Conservation (phyloP, 2,888 invertebrate species). For the Eilema depressum region DNA sequence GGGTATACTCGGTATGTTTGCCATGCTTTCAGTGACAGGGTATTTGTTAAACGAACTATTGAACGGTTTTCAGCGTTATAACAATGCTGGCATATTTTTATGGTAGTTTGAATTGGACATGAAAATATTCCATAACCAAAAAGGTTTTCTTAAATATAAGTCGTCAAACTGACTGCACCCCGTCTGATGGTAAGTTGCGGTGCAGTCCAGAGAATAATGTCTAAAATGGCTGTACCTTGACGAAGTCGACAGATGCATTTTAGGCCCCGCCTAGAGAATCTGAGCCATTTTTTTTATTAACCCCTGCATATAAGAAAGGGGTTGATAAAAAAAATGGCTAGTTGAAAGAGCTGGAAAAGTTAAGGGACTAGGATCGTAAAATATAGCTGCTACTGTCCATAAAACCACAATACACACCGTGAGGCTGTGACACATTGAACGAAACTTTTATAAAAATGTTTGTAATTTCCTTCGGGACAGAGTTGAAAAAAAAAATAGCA, state of each 20-base stretch:
- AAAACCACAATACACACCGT: not conserved
- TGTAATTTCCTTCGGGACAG: constrained; percentile 26
- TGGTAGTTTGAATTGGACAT: not conserved
- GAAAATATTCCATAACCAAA: too few species aligned
- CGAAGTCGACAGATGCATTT: too few species aligned
- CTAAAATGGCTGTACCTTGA: too few species aligned
- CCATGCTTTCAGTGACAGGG: not conserved
- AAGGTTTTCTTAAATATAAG: too few species aligned
- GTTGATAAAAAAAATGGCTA: too few species aligned
- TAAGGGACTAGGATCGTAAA: not conserved
- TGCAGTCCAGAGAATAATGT: too few species aligned
- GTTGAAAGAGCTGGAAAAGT: too few species aligned
- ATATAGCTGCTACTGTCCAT: not conserved
- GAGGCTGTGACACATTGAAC: not conserved
- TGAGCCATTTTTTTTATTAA: too few species aligned
- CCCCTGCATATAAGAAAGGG: too few species aligned
- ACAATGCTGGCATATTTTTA: not conserved
- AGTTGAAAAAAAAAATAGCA: constrained; percentile 33
- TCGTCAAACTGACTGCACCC: too few species aligned
- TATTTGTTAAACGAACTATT: not conserved
- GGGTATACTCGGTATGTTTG: not conserved
- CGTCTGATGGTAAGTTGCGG: too few species aligned
- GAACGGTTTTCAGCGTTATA: not conserved
- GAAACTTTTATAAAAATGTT: constrained; percentile 25
- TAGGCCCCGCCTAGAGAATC: too few species aligned